These are phyloP conservation scores for Pandemis heparana DNA, from an alignment of 2,888 invertebrate genomes.

Conservation along the genomic window DNA sequence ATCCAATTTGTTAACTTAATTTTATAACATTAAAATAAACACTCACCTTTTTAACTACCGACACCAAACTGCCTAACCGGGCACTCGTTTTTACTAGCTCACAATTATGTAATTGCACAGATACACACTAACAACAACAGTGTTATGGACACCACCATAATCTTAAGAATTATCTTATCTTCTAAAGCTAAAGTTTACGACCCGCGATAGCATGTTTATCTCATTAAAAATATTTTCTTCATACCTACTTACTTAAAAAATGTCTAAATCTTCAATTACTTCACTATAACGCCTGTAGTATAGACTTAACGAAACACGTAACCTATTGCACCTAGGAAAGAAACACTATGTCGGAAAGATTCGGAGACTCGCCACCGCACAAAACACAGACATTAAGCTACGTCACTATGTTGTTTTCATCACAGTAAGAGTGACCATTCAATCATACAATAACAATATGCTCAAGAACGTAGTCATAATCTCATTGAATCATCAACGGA, in stretches of 20 bases:
- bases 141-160: slow-evolving; percentile 9
- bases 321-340: neutral
- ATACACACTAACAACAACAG: slow-evolving; percentile 20
- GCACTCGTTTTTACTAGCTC: neutral
- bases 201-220: slow-evolving; percentile 48
- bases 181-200: slow-evolving; percentile 63
- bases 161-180: slow-evolving; percentile 53
- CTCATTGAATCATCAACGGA: neutral
- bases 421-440: neutral
- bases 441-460: neutral
- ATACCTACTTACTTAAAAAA: neutral
- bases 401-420: neutral
- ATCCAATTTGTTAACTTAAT: neutral
- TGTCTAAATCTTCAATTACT: neutral
- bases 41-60: slow-evolving; percentile 1
- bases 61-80: neutral
- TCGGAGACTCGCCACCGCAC: neutral
- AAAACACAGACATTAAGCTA: neutral
- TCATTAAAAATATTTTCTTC: slow-evolving; percentile 5
- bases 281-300: neutral
- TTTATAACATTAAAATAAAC: neutral
- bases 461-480: neutral
- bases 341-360: neutral
- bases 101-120: slow-evolving; percentile 13
- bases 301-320: neutral